Evolutionary conservation across 2,113 vertebrate species (phyloP).

Genomic region (Clarias magur): DNA sequence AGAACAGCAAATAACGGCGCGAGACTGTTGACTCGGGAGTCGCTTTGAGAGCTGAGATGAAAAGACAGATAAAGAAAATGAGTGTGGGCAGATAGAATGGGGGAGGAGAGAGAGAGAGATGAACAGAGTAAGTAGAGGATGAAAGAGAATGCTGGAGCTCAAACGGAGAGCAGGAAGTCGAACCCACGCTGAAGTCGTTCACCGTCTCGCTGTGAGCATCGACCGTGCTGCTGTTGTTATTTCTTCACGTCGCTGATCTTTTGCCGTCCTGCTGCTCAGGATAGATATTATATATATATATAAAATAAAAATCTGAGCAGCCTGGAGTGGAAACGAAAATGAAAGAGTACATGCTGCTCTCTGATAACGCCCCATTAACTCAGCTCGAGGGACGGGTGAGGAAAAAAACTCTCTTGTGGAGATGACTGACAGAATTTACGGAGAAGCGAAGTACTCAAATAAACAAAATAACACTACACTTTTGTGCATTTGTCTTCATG

Average conservation of each 20-base stretch:
- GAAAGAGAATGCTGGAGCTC: conserved; percentile 2
- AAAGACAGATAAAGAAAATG: conserved; percentile 28
- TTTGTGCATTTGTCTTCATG: neutral
- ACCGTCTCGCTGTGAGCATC: neutral
- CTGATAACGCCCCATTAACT: neutral
- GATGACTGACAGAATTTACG: neutral
- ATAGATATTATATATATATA: neutral
- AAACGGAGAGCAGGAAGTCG: conserved; percentile 17
- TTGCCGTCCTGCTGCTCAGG: conserved; percentile 1
- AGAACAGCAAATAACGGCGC: neutral
- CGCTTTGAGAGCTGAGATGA: conserved; percentile 17
- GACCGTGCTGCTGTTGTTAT: neutral
- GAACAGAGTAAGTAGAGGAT: neutral
- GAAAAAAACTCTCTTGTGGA: neutral
- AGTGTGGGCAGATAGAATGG: conserved; percentile 4
- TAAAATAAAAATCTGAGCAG: neutral
- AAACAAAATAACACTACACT: neutral
- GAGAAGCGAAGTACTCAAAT: neutral
- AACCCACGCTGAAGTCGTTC: neutral
- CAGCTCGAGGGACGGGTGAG: neutral
- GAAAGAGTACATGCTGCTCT: conserved; percentile 10
- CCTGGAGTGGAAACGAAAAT: conserved; percentile 4
- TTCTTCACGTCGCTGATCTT: conserved; percentile 7
- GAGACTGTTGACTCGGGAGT: neutral
- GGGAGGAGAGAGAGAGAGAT: conserved; percentile 1